Percentiles rank a stretch among this genome's conserved stretches.
Evolutionary conservation across 2,113 vertebrate species (phyloP).

Genomic region (Osmerus mordax): DNA sequence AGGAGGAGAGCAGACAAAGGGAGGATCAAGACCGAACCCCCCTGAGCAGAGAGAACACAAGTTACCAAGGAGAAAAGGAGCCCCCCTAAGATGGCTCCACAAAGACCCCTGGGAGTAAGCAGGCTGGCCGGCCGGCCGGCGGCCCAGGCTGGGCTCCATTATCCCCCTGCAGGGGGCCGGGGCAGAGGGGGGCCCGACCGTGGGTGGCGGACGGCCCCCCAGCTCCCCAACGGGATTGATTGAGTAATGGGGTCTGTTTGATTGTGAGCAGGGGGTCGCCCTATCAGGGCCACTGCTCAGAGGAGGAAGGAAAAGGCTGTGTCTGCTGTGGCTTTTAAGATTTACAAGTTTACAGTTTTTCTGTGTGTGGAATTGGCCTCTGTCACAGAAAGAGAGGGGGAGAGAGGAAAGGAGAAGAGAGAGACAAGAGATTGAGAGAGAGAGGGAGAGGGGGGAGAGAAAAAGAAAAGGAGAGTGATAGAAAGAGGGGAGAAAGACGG

Average conservation of each 20-base stretch:
- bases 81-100: slow-evolving; percentile 3
- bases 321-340: no score
- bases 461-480: slow-evolving; percentile 18
- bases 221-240: no score
- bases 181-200: background rate
- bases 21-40: slow-evolving; percentile 11
- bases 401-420: slow-evolving; percentile 16
- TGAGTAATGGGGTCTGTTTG: no score
- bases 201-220: background rate
- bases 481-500: slow-evolving; percentile 5
- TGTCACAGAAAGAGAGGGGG: slow-evolving; percentile 14
- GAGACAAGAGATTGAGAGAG: background rate
- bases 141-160: background rate
- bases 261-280: no score
- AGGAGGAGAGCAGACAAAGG: slow-evolving; percentile 43
- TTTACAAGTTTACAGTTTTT: no score
- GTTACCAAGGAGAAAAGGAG: slow-evolving; percentile 2
- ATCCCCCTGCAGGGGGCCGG: background rate
- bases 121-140: background rate
- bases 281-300: no score
- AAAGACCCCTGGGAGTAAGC: slow-evolving; percentile 1
- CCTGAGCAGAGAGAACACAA: slow-evolving; percentile 3
- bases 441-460: slow-evolving; percentile 39
- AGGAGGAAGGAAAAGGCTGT: no score
- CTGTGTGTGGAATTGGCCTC: no score